These are phyloP conservation scores for Wiebesia pumilae DNA, from an alignment of 1,140 invertebrate genomes.

Conservation along the genomic window DNA sequence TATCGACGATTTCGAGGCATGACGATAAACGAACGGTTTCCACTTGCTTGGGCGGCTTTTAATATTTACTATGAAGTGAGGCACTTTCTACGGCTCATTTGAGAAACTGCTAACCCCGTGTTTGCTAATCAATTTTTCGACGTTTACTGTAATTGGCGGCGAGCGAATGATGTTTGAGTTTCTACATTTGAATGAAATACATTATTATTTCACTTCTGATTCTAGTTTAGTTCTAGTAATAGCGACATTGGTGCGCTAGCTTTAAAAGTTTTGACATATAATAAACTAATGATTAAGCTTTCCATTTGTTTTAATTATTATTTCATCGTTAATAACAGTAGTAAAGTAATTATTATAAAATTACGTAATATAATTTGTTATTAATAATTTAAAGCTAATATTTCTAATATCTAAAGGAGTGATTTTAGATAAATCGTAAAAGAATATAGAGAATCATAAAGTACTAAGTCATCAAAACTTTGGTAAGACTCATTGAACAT, in stretches of 20 bases:
- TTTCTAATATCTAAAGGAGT: neutral
- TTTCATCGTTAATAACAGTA: neutral
- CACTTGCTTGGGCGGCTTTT: neutral
- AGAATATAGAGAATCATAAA: neutral
- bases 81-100: constrained; percentile 35
- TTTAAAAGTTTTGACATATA: too few species aligned
- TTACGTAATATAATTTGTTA: neutral
- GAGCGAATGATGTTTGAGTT: neutral
- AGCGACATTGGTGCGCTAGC: too few species aligned
- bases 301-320: neutral
- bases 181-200: neutral
- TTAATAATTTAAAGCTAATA: neutral
- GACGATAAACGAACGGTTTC: neutral
- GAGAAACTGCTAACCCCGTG: neutral
- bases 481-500: neutral
- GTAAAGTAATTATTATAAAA: too few species aligned
- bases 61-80: neutral
- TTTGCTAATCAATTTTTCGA: neutral
- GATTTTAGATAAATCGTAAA: neutral
- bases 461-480: neutral
- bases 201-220: neutral
- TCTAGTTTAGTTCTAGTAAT: too few species aligned
- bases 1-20: constrained; percentile 17
- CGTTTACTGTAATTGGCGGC: neutral
- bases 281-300: neutral